phyloP scores from a whole-genome alignment of 2,113 vertebrate genomes.

The Bambusicola thoracicus region DNA sequence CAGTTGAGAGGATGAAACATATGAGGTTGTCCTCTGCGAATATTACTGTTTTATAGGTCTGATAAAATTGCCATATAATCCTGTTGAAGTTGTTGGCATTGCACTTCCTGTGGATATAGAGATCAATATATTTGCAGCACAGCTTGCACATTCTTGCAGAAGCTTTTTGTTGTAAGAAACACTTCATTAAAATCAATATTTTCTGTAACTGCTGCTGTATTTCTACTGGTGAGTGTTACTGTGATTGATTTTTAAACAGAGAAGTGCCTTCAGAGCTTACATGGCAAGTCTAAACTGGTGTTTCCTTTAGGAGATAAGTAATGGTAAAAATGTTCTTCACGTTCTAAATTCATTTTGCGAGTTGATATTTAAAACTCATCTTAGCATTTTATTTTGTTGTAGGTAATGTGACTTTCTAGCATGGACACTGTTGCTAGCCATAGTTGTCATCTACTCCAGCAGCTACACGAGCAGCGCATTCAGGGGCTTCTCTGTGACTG shows the following conservation, averaged over 20 bases:
- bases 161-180: not conserved
- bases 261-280: not conserved
- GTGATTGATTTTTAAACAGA: not conserved
- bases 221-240: not conserved
- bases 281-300: not conserved
- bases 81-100: not conserved
- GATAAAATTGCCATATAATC: not conserved
- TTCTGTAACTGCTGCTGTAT: rapidly evolving
- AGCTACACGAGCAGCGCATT: slow-evolving; percentile 96
- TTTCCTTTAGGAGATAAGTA: not conserved
- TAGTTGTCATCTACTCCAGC: slow-evolving; percentile 96
- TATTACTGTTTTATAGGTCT: not conserved
- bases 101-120: not conserved
- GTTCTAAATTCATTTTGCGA: not conserved
- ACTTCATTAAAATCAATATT: not conserved
- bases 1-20: not conserved
- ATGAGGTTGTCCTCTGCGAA: not conserved
- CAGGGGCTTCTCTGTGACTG: slow-evolving; percentile 98
- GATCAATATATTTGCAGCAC: not conserved
- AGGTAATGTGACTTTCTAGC: slow-evolving; percentile 69
- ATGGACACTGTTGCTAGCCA: slow-evolving; percentile 92
- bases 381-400: not conserved
- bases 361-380: not conserved
- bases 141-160: not conserved
- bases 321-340: not conserved